These are phyloP conservation scores for Enteromius anoplus DNA, from an alignment of 2,797 vertebrate genomes.

Conservation along the genomic window DNA sequence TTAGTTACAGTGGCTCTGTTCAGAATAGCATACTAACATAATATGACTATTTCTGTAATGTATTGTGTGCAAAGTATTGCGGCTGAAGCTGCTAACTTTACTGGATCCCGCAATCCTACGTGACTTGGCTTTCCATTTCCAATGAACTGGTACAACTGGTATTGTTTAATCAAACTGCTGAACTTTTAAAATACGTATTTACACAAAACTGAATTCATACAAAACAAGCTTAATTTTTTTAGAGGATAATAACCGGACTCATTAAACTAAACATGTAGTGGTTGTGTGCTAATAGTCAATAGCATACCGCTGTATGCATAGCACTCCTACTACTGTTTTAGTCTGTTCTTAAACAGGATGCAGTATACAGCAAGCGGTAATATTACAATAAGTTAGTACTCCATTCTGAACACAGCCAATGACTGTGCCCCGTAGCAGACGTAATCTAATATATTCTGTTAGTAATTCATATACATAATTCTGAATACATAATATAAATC, in stretches of 20 bases:
- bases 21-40: conserved; percentile 32
- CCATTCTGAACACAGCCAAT: conserved; percentile 23
- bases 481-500: conserved; percentile 60
- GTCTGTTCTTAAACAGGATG: not conserved
- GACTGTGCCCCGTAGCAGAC: not conserved
- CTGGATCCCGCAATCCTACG: conserved; percentile 1
- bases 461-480: conserved; percentile 66
- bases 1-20: conserved; percentile 3
- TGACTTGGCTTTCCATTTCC: not conserved
- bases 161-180: not conserved
- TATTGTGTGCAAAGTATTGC: not conserved
- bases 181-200: not conserved
- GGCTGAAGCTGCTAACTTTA: not conserved
- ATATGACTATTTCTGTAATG: conserved; percentile 3
- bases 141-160: not conserved
- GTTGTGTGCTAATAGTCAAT: not conserved
- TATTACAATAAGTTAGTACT: conserved; percentile 1
- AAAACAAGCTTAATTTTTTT: not conserved
- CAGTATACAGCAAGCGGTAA: not conserved
- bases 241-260: conserved; percentile 16
- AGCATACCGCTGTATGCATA: not conserved
- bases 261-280: conserved; percentile 43
- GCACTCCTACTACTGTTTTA: not conserved
- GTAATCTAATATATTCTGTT: conserved; percentile 57
- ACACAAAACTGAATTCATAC: not conserved